phyloP scores from a whole-genome alignment of 2,113 vertebrate genomes.

The Lucifuga dentata region DNA sequence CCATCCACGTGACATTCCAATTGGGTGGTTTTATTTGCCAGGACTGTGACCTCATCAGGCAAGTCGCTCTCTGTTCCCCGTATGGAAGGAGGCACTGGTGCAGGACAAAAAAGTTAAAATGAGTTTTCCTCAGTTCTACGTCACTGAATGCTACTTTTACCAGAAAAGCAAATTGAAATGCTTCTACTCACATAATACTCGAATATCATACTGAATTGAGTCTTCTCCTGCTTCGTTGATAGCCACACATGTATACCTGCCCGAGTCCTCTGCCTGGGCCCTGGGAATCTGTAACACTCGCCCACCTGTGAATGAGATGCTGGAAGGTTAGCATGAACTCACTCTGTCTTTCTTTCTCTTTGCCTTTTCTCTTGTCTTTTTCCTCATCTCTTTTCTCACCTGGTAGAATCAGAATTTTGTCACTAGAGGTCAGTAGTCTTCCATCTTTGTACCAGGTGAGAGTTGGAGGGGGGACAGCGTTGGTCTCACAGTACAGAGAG shows the following conservation, averaged over 20 bases:
- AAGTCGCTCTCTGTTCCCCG: conserved; percentile 80
- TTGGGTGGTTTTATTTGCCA: conserved; percentile 81
- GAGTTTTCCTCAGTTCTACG: not conserved
- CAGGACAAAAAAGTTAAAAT: conserved; percentile 11
- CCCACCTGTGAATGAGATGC: conserved; percentile 84
- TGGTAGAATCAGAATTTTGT: conserved; percentile 90
- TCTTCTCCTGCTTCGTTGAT: conserved; percentile 96
- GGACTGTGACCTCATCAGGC: conserved; percentile 88
- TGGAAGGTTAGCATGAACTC: not conserved
- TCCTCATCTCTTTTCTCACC: conserved; percentile 85
- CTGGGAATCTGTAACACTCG: conserved; percentile 91
- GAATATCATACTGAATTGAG: conserved; percentile 92
- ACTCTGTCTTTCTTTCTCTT: not conserved
- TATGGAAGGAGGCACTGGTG: conserved; percentile 90
- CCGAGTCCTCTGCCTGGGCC: conserved; percentile 87
- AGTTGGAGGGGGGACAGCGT: conserved; percentile 91
- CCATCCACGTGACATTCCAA: conserved; percentile 89
- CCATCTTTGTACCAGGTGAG: conserved; percentile 96
- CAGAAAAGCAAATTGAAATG: not conserved
- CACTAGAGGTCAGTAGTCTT: conserved; percentile 84
- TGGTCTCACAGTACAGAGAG: conserved; percentile 94
- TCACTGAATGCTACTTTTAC: not conserved
- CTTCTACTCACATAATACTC: conserved; percentile 88
- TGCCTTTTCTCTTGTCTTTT: not conserved
- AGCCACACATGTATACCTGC: conserved; percentile 91